These are phyloP conservation scores for Melanotaenia pygmaea DNA, from an alignment of 2,797 vertebrate species.

Conservation along the genomic window DNA sequence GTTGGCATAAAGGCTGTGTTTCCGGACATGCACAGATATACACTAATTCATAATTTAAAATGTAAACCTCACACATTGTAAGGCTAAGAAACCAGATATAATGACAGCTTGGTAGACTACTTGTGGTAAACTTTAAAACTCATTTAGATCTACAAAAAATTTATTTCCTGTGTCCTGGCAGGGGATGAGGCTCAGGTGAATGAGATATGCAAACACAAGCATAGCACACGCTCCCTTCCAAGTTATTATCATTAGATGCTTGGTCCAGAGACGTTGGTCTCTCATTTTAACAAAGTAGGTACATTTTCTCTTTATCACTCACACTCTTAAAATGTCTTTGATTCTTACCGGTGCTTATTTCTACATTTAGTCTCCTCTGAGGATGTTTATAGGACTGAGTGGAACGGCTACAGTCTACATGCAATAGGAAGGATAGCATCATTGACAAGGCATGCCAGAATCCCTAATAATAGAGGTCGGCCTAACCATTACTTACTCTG, in stretches of 20 bases:
- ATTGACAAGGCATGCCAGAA: constrained; percentile 34
- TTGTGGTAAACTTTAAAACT: constrained; percentile 6
- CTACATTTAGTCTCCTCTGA: constrained; percentile 59
- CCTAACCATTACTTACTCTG: constrained; percentile 40
- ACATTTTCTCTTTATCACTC: constrained; percentile 25
- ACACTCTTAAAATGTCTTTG: constrained; percentile 57
- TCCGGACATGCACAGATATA: constrained; percentile 22
- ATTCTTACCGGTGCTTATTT: constrained; percentile 72
- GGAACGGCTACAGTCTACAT: constrained; percentile 33
- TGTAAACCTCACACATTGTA: not conserved
- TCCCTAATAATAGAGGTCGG: constrained; percentile 65
- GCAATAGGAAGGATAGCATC: constrained; percentile 26
- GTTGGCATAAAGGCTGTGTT: constrained; percentile 39
- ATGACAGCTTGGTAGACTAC: constrained; percentile 6
- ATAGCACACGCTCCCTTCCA: not conserved
- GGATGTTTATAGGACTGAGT: constrained; percentile 39
- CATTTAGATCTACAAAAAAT: constrained; percentile 1
- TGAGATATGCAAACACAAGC: not conserved
- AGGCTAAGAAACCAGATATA: constrained; percentile 58
- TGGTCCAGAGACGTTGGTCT: not conserved
- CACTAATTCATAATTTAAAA: constrained; percentile 17
- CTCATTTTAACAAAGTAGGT: not conserved
- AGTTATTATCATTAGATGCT: not conserved
- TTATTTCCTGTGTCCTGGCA: constrained; percentile 6
- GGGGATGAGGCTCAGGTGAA: constrained; percentile 8